phyloP scores from a whole-genome alignment of 2,113 vertebrate genomes.

The Megalops atlanticus region DNA sequence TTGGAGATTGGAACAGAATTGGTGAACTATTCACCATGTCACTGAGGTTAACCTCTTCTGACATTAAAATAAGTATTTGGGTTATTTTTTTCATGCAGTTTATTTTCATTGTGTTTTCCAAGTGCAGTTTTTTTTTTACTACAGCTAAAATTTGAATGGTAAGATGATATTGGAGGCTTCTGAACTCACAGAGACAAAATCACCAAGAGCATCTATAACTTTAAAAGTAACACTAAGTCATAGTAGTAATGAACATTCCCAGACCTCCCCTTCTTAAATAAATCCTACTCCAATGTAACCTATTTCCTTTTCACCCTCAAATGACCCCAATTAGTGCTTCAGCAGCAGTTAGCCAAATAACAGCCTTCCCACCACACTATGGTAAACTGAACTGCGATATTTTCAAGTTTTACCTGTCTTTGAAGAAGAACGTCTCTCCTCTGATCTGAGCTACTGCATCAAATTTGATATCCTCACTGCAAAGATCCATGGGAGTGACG shows the following conservation, averaged over 20 bases:
- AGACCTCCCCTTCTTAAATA: background rate
- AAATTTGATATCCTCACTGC: constrained; percentile 83
- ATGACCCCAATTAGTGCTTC: background rate
- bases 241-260: background rate
- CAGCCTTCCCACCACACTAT: background rate
- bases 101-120: background rate
- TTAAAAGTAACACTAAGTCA: background rate
- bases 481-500: constrained; percentile 90
- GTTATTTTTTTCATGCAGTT: background rate
- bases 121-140: background rate
- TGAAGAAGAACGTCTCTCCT: constrained; percentile 97
- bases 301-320: background rate
- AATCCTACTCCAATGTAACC: background rate
- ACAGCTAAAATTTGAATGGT: background rate
- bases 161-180: background rate
- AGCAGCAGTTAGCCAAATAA: background rate
- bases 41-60: background rate
- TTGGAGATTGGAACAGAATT: background rate
- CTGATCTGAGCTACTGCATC: constrained; percentile 90
- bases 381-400: background rate
- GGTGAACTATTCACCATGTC: background rate
- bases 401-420: constrained; percentile 84
- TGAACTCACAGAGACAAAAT: background rate
- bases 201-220: no score
- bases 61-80: background rate